Evolutionary conservation across 2,888 invertebrate species (phyloP).

Genomic region (Myopa tessellatipennis): DNA sequence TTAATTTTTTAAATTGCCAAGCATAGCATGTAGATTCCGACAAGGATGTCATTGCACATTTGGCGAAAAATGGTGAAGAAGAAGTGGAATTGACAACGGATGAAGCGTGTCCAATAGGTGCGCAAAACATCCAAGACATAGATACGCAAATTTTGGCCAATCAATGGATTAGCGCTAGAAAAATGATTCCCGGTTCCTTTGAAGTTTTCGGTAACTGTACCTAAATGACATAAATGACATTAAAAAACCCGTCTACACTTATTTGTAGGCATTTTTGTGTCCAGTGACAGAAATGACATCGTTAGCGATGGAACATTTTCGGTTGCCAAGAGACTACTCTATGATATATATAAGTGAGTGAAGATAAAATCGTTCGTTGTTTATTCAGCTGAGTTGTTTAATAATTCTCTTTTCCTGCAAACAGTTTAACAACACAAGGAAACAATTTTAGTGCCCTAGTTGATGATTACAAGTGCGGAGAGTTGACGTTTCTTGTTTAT

Average conservation of each 20-base stretch:
- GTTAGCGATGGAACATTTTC: slow-evolving; percentile 61
- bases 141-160: slow-evolving; percentile 66
- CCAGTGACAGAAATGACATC: slow-evolving; percentile 76
- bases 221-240: not conserved
- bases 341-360: slow-evolving; percentile 59
- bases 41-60: slow-evolving; percentile 82
- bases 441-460: slow-evolving; percentile 56
- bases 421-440: slow-evolving; percentile 57
- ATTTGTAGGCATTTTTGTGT: slow-evolving; percentile 76
- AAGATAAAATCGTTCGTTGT: not conserved
- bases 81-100: slow-evolving; percentile 58
- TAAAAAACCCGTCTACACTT: not conserved
- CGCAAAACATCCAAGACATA: slow-evolving; percentile 44
- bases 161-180: slow-evolving; percentile 86
- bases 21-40: slow-evolving; percentile 70
- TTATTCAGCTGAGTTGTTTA: slow-evolving; percentile 13
- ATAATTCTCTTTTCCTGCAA: not conserved
- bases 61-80: slow-evolving; percentile 79
- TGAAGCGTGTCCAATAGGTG: slow-evolving; percentile 46
- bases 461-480: slow-evolving; percentile 49
- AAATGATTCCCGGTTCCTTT: slow-evolving; percentile 93
- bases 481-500: slow-evolving; percentile 60
- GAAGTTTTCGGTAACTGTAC: slow-evolving; percentile 76
- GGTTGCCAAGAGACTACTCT: slow-evolving; percentile 58
- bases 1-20: not conserved